Evolutionary conservation across 1,140 invertebrate species (phyloP).

Genomic region (Melanaphis sacchari): DNA sequence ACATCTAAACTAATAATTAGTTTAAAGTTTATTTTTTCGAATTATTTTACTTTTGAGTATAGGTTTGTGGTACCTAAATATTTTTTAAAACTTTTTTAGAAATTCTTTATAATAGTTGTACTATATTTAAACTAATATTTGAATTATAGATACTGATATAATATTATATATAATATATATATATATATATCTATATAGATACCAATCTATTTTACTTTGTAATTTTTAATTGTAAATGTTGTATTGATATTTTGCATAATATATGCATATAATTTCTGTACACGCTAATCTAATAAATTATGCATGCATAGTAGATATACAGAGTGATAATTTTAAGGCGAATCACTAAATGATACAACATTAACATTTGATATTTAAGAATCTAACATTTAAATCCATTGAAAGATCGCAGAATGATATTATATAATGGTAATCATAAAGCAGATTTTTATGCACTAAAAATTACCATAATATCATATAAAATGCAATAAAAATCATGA

Average conservation of each 20-base stretch:
- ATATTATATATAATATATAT: neutral
- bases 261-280: neutral
- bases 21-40: neutral
- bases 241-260: constrained; percentile 22
- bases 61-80: neutral
- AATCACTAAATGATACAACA: neutral
- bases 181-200: neutral
- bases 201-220: neutral
- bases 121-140: neutral
- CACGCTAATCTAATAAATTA: constrained; percentile 14
- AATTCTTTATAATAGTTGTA: neutral
- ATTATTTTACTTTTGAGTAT: neutral
- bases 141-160: neutral
- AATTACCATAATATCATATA: neutral
- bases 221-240: neutral
- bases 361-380: neutral
- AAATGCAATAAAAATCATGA: no score
- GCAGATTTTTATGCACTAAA: neutral
- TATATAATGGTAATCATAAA: neutral
- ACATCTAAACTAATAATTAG: neutral
- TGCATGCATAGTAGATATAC: neutral
- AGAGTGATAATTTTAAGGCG: neutral
- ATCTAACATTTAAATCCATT: neutral
- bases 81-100: neutral
- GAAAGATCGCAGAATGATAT: neutral